phyloP scores from a whole-genome alignment of 2,888 invertebrate species.

The Heteromyza rotundicornis region DNA sequence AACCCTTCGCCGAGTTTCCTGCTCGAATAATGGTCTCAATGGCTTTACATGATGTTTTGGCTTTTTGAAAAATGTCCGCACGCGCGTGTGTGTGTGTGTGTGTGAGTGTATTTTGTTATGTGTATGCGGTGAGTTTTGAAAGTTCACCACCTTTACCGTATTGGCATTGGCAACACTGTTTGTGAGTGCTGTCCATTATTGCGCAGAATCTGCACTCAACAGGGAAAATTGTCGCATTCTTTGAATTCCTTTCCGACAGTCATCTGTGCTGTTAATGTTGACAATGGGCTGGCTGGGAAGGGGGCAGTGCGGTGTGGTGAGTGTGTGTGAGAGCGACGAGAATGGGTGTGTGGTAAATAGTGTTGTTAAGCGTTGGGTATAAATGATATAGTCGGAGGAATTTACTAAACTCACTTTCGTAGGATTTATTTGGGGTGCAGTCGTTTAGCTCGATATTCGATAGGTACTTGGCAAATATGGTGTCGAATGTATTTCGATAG shows the following conservation, averaged over 20 bases:
- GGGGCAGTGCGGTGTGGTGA: background rate
- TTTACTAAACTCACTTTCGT: too few species aligned
- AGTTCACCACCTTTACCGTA: background rate
- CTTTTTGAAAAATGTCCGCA: too few species aligned
- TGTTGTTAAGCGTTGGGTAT: background rate
- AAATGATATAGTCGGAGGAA: too few species aligned
- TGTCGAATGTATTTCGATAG: too few species aligned
- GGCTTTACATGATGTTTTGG: background rate
- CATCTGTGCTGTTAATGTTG: too few species aligned
- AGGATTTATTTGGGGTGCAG: too few species aligned
- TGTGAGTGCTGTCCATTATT: background rate
- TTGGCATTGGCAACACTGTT: conserved; percentile 20
- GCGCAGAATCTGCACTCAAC: conserved; percentile 22
- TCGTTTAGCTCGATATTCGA: too few species aligned
- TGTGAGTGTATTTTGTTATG: background rate
- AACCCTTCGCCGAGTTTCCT: conserved; percentile 17
- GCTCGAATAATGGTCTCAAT: conserved; percentile 18
- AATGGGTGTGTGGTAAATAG: conserved; percentile 42
- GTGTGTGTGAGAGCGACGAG: conserved; percentile 30
- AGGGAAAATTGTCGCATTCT: conserved; percentile 23
- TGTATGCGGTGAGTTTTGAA: conserved; percentile 21
- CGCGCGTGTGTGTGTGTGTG: too few species aligned
- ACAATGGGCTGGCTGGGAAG: too few species aligned
- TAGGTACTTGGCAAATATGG: too few species aligned
- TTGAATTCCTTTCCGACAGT: conserved; percentile 29